Percentiles rank a stretch among this genome's conserved stretches.
Conservation (phyloP, 1,140 invertebrate genomes). For the Trachymyrmex septentrionalis region DNA sequence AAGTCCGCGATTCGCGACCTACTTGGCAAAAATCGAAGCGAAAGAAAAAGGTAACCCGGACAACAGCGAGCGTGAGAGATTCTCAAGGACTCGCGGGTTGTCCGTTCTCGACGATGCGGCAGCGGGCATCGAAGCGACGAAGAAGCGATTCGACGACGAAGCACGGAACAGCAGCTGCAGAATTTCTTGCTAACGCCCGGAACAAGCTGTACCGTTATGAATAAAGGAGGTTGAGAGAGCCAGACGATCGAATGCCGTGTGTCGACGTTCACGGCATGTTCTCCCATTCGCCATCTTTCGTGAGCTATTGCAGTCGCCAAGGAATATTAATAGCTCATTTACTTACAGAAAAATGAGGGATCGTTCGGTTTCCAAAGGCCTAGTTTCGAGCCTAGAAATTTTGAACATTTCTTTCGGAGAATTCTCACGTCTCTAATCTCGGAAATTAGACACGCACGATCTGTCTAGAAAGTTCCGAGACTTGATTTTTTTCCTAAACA, state of each 20-base stretch:
- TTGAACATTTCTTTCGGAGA: not conserved
- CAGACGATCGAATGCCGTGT: conserved; percentile 34
- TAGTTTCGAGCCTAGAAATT: not conserved
- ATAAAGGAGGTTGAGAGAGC: conserved; percentile 54
- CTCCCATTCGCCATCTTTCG: not conserved
- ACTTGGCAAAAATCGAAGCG: conserved; percentile 33
- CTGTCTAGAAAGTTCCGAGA: too few species aligned
- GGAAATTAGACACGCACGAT: not conserved
- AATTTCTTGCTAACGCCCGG: conserved; percentile 51
- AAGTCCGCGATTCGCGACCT: conserved; percentile 24
- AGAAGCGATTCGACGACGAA: conserved; percentile 29
- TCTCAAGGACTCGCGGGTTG: conserved; percentile 50
- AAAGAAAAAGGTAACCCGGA: conserved; percentile 32
- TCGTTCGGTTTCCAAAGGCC: not conserved
- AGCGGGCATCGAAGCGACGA: not conserved
- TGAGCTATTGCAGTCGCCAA: not conserved
- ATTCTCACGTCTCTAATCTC: not conserved
- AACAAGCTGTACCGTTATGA: conserved; percentile 62
- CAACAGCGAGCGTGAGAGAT: conserved; percentile 40
- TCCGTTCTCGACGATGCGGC: not conserved
- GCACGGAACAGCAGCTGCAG: conserved; percentile 40
- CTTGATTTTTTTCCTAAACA: too few species aligned
- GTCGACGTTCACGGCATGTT: conserved; percentile 16
- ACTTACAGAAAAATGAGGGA: not conserved
- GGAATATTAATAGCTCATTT: not conserved